Percentiles rank a stretch among this genome's conserved stretches.
Evolutionary conservation across 64 coral and sea anemone genomes (phyloP).

Genomic region (Catalaphyllia jardinei): DNA sequence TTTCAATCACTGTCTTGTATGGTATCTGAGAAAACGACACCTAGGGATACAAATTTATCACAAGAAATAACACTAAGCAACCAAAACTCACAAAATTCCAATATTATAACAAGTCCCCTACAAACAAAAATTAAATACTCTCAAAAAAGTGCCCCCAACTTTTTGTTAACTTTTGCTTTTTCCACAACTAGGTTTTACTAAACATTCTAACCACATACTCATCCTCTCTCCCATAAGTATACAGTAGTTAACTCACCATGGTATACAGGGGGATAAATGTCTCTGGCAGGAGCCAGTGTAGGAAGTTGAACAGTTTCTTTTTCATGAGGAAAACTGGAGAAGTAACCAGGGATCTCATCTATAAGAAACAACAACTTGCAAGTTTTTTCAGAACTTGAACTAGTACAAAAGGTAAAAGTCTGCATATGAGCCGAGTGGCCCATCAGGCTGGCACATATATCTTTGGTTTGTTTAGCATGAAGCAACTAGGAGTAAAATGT

Average conservation of each 20-base stretch:
- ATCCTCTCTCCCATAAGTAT: neutral
- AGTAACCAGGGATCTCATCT: conserved; percentile 95
- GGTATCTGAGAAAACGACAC: conserved; percentile 93
- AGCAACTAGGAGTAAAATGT: no score
- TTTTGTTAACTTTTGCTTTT: no score
- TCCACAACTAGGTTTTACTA: neutral
- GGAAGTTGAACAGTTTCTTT: conserved; percentile 86
- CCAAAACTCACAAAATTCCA: neutral
- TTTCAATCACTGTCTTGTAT: conserved; percentile 85
- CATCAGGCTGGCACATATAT: no score
- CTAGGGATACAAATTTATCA: conserved; percentile 32
- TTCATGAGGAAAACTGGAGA: conserved; percentile 86
- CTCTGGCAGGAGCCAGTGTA: conserved; percentile 87
- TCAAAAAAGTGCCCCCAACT: no score
- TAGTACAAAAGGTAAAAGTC: no score
- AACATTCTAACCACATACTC: neutral
- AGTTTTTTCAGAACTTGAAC: neutral
- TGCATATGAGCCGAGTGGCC: no score
- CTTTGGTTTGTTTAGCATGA: no score
- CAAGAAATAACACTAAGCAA: neutral
- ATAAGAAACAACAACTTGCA: conserved; percentile 5
- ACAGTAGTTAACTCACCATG: conserved; percentile 65
- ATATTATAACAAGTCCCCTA: no score
- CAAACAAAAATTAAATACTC: no score
- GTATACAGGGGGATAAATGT: conserved; percentile 94